These are phyloP conservation scores for Dreissena rostriformis DNA, from an alignment of 1,140 invertebrate genomes.

Conservation along the genomic window DNA sequence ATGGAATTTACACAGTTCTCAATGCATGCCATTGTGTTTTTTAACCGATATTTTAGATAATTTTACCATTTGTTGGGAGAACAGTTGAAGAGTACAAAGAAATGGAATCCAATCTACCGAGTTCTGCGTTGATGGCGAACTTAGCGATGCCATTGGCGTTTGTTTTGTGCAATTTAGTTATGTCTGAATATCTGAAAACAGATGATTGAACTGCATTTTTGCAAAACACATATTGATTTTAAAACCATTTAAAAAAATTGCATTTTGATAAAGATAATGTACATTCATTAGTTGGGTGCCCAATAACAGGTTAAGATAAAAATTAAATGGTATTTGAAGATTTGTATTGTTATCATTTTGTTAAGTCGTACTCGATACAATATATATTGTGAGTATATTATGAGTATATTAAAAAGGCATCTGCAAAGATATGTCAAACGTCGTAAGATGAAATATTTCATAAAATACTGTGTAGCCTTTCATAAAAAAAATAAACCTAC, in stretches of 20 bases:
- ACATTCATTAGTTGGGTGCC: neutral
- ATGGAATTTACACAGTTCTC: too few species aligned
- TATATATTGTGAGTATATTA: too few species aligned
- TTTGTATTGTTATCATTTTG: too few species aligned
- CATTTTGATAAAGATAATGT: neutral
- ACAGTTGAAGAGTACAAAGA: neutral
- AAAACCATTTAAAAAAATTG: neutral
- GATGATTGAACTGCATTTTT: neutral
- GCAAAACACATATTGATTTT: neutral
- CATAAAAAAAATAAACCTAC: neutral
- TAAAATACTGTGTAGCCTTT: too few species aligned
- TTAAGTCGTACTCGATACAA: too few species aligned
- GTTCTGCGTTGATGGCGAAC: conserved; percentile 5
- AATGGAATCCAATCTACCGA: conserved; percentile 18
- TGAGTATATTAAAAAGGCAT: too few species aligned
- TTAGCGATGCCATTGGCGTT: neutral
- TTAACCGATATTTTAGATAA: too few species aligned
- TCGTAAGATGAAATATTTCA: neutral
- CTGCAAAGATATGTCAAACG: too few species aligned
- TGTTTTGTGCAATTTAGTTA: neutral
- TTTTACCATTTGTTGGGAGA: neutral
- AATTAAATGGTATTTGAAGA: too few species aligned
- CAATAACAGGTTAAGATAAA: too few species aligned
- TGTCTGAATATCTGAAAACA: conserved; percentile 15
- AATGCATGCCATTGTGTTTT: too few species aligned